Base-by-base conservation (phyloP, 2,888 invertebrate genomes). In the Hypomecis atomaria region DNA sequence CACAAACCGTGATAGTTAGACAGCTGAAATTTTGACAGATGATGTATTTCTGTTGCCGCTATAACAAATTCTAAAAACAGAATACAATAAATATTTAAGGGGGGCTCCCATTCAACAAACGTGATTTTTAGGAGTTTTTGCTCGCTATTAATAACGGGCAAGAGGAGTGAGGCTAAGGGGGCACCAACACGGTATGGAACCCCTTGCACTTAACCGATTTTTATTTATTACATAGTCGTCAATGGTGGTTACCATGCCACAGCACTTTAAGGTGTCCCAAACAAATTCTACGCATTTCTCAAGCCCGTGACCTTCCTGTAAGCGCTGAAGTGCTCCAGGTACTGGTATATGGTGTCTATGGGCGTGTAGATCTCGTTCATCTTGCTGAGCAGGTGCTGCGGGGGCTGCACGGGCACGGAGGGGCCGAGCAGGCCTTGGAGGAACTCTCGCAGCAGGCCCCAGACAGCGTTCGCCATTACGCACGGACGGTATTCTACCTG, bases 401-500 rank as follows among this genome's bases (percentile, higher is more conserved):
- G 96, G 0, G 96, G 96, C 66, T 95, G 94, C 67, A 95, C 95
- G 0, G 96, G 94, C 0, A 97, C 95, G 2, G 94, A 90, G 1
- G 95, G 95, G 0, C 98, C 98, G 0, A 99, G 93, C 74, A 99
- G 95, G 11, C 98, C 98, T 86, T 98, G 98, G 58, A 98, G 92
- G 83, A 99, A 97, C 89, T 99, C 99, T 55, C 97, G 94, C 78
- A 99, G 94, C 63, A 99, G 94, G 69, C 97, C 97, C 98, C 98
- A 99, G 67, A 98, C 98, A 71, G 96, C 96, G 36, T 95, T 95
- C 0, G 98, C 96, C 73, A 98, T 96, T 0, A 97, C 95, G 86
- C 98, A 98, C 0, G 99, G 98, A 50, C 96, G 94, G 84, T 99
- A 99, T 87, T 99, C 99, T 11, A 98, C 96, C 96, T 94, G 23